These are phyloP conservation scores for Struthidea cinerea DNA, from an alignment of 2,113 vertebrate species.

Conservation along the genomic window DNA sequence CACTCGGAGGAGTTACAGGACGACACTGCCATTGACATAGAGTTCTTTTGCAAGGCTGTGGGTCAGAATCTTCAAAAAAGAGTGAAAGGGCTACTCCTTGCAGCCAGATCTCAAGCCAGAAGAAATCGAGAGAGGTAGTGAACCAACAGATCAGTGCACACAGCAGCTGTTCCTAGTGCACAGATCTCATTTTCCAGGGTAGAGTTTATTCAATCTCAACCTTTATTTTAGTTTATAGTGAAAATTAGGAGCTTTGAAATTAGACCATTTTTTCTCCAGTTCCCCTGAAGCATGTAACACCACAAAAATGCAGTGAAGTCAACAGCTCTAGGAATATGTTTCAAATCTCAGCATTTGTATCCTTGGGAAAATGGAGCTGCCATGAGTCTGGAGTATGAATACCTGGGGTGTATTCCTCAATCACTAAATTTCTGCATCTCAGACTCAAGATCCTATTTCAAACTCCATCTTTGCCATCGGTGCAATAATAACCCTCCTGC, in stretches of 20 bases:
- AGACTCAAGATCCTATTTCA: neutral
- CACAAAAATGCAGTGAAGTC: neutral
- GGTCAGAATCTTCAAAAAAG: neutral
- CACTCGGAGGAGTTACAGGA: neutral
- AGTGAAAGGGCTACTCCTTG: neutral
- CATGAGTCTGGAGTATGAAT: neutral
- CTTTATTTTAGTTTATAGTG: neutral
- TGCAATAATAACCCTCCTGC: neutral
- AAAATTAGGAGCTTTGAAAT: neutral
- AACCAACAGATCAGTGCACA: neutral
- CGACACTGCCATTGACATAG: accelerated
- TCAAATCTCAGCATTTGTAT: neutral
- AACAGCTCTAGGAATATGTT: neutral
- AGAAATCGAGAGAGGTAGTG: neutral
- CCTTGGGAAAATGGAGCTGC: neutral
- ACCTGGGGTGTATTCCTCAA: neutral
- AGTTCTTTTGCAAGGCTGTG: neutral
- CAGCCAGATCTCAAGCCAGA: neutral
- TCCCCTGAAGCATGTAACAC: neutral
- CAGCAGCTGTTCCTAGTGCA: accelerated
- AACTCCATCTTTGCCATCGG: neutral
- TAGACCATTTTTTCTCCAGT: neutral
- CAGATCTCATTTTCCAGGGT: neutral
- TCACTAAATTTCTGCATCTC: neutral
- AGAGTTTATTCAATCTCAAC: neutral